Evolutionary conservation across 2,797 vertebrate species (phyloP).

Genomic region (Peromyscus attwateri): DNA sequence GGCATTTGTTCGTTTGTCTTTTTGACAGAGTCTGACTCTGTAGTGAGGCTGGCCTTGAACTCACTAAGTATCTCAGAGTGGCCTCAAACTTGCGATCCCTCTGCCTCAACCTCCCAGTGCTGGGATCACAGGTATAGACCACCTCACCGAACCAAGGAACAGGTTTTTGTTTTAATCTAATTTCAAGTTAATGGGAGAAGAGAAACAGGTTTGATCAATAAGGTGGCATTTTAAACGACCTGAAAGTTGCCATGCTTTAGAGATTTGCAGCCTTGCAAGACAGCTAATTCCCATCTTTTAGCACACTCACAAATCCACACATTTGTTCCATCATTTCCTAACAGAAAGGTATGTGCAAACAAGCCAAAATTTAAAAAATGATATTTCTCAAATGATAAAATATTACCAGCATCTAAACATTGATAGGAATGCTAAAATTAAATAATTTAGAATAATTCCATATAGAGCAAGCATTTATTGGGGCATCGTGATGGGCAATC

Average conservation of each 20-base stretch:
- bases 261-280: neutral
- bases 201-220: neutral
- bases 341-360: neutral
- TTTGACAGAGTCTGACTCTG: neutral
- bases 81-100: neutral
- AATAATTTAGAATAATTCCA: neutral
- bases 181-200: neutral
- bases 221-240: neutral
- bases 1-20: neutral
- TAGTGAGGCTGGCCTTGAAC: neutral
- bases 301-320: too few species aligned
- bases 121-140: neutral
- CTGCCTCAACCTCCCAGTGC: neutral
- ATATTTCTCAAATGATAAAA: neutral
- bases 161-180: neutral
- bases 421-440: neutral
- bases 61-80: neutral
- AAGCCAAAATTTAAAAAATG: neutral
- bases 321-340: neutral
- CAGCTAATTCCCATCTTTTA: neutral
- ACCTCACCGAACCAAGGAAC: neutral
- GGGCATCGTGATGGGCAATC: neutral
- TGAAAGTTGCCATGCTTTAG: neutral
- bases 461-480: neutral
- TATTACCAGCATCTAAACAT: neutral